Evolutionary conservation across 2,113 vertebrate genomes (phyloP).

Genomic region (Scartelaos histophorus): DNA sequence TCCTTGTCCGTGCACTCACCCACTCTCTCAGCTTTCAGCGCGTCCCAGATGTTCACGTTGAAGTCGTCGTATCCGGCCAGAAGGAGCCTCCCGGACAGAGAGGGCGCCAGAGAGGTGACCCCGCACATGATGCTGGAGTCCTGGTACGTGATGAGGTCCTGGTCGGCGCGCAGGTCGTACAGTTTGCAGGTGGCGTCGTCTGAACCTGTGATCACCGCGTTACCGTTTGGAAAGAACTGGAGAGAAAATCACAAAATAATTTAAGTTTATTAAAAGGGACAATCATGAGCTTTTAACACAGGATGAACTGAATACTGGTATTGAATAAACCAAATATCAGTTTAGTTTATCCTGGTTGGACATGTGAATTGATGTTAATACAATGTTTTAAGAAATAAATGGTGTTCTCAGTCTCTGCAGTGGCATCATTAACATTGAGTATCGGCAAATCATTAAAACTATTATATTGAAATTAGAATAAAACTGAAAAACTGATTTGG

Average conservation of each 20-base stretch:
- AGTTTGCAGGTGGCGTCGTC: constrained; percentile 93
- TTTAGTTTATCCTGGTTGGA: no score
- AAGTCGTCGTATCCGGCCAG: constrained; percentile 95
- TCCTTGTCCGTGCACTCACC: constrained; percentile 71
- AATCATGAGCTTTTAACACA: no score
- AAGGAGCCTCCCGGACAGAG: constrained; percentile 88
- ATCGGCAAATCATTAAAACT: no score
- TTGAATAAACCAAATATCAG: no score
- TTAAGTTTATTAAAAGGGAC: no score
- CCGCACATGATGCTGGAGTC: constrained; percentile 93
- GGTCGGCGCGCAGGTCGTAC: constrained; percentile 93
- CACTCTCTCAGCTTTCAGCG: constrained; percentile 84
- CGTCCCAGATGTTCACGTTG: constrained; percentile 98
- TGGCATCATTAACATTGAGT: no score
- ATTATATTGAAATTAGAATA: no score
- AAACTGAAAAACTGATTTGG: no score
- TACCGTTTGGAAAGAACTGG: constrained; percentile 95
- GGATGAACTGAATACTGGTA: no score
- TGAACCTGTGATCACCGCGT: constrained; percentile 93
- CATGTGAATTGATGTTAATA: no score
- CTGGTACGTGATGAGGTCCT: constrained; percentile 90
- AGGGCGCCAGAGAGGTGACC: constrained; percentile 92
- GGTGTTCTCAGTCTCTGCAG: no score
- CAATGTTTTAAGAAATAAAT: no score
- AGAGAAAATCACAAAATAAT: neutral